Conservation (phyloP, 23 tunicate species). For the Trididemnum miniatum region DNA sequence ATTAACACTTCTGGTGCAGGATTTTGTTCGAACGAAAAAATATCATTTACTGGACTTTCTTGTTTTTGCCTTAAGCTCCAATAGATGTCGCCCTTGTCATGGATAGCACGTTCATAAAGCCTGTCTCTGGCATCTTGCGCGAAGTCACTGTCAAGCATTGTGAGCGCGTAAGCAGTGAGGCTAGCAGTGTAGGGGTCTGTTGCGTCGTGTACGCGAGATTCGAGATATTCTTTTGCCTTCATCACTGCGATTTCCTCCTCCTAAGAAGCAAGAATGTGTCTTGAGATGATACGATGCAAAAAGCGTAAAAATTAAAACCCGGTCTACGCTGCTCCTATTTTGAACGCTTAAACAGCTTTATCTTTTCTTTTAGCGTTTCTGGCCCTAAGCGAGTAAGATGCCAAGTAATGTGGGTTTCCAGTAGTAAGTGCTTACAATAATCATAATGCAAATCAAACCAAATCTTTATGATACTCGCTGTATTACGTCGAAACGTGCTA, state of each 20-base stretch:
- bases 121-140: slow-evolving; percentile 45
- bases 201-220: slow-evolving; percentile 26
- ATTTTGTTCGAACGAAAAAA: not conserved
- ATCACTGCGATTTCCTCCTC: slow-evolving; percentile 58
- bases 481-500: too few relatives aligned
- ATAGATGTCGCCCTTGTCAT: slow-evolving; percentile 13
- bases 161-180: slow-evolving; percentile 76
- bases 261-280: not conserved
- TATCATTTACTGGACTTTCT: not conserved
- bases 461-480: too few relatives aligned
- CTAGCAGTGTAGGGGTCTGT: slow-evolving; percentile 80
- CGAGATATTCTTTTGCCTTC: slow-evolving; percentile 67
- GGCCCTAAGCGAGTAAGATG: too few relatives aligned
- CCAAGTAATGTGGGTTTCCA: too few relatives aligned
- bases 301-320: too few relatives aligned
- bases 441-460: too few relatives aligned
- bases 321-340: too few relatives aligned
- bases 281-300: too few relatives aligned
- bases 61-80: slow-evolving; percentile 34
- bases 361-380: too few relatives aligned
- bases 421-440: too few relatives aligned
- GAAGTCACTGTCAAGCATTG: slow-evolving; percentile 58
- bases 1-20: not conserved
- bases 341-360: too few relatives aligned
- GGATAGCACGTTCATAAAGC: slow-evolving; percentile 33